phyloP scores from a whole-genome alignment of 2,888 invertebrate genomes.

The Polydrusus pterygomalis region DNA sequence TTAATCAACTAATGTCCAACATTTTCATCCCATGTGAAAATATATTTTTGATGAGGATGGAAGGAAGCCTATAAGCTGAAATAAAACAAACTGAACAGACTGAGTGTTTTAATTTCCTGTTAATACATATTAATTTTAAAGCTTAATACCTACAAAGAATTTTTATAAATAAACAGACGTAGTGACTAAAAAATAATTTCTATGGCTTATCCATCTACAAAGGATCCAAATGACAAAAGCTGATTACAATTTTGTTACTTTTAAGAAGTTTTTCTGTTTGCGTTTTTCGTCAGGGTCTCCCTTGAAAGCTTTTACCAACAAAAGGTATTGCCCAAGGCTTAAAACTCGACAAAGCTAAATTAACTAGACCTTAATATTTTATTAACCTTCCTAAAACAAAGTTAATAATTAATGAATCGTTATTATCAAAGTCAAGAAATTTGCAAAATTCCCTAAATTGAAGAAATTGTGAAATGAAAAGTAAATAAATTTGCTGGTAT shows the following conservation, averaged over 20 bases:
- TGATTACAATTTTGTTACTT: slow-evolving; percentile 4
- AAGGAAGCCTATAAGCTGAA: no score
- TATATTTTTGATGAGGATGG: no score
- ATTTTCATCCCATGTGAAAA: no score
- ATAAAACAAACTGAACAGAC: no score
- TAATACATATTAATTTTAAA: no score
- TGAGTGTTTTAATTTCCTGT: no score
- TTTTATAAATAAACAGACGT: not conserved
- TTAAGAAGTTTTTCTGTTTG: not conserved
- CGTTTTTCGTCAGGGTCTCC: slow-evolving; percentile 6
- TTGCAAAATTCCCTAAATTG: not conserved
- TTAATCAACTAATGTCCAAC: no score
- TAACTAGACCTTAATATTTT: slow-evolving; percentile 11
- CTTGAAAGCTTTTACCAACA: slow-evolving; percentile 1
- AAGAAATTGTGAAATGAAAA: not conserved
- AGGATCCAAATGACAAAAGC: not conserved
- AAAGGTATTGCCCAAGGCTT: not conserved
- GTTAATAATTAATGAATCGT: not conserved
- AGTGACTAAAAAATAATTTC: slow-evolving; percentile 1
- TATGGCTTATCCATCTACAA: not conserved
- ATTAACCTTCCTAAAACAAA: not conserved
- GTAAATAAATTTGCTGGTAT: no score
- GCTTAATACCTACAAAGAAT: no score
- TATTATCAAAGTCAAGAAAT: slow-evolving; percentile 1
- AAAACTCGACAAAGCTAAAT: slow-evolving; percentile 4